Percentiles rank a stretch among this genome's conserved stretches.
These are phyloP conservation scores for Heliconius nattereri DNA, from an alignment of 1,140 invertebrate species.

Conservation along the genomic window DNA sequence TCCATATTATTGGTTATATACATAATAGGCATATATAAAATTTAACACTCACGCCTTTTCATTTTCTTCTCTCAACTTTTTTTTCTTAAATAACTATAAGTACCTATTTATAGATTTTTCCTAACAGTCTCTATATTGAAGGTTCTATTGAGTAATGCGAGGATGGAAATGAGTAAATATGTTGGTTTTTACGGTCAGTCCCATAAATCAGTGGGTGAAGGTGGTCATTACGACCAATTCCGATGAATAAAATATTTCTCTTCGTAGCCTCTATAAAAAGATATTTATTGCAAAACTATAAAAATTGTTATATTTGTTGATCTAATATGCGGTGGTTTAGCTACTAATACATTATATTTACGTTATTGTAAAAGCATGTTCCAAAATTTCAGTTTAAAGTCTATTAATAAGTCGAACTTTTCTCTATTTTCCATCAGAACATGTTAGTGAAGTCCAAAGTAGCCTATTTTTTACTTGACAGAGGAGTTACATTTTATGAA, in stretches of 20 bases:
- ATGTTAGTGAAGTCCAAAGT: neutral
- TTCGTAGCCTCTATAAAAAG: slow-evolving; percentile 19
- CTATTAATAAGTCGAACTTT: neutral
- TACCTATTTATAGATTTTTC: neutral
- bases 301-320: slow-evolving; percentile 18
- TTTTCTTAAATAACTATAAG: too few relatives aligned
- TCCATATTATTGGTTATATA: too few relatives aligned
- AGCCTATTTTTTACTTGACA: neutral
- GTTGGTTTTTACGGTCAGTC: slow-evolving; percentile 23
- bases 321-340: neutral
- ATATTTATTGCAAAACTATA: slow-evolving; percentile 23
- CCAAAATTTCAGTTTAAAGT: neutral
- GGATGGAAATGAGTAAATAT: slow-evolving; percentile 21
- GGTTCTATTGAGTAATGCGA: neutral
- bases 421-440: neutral
- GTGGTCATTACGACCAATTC: slow-evolving; percentile 32
- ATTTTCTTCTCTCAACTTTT: too few relatives aligned
- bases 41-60: too few relatives aligned
- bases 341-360: neutral
- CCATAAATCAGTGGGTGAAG: slow-evolving; percentile 30
- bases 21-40: too few relatives aligned
- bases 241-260: slow-evolving; percentile 26
- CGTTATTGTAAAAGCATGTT: neutral
- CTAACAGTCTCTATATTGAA: neutral
- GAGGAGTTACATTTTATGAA: too few relatives aligned